Evolutionary conservation across 1,140 invertebrate genomes (phyloP), one percentile per base, ranked within the genome.

Genomic region (Cotesia glomerata): DNA sequence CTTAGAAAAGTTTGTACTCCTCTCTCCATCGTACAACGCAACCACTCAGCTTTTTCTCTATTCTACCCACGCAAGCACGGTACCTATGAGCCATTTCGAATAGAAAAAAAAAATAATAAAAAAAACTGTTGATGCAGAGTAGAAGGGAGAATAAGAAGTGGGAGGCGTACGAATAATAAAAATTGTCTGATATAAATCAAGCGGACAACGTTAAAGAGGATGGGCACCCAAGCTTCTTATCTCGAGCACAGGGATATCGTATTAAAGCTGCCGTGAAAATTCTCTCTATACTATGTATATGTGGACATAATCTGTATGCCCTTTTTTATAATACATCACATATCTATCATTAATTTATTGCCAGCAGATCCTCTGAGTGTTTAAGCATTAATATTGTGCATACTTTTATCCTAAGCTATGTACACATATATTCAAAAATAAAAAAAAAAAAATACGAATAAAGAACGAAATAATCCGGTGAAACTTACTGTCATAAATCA

Each of bases 121-220:
- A 71, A 34, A 65, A 45, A 45, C 39, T 45, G 39, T 45, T 45
- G 39, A 45, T 45, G 39, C 62, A 72, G 65, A 51, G 58, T 45
- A 59, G 58, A 72, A 67, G 49, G 54, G 71, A 73, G 73, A 76
- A 70, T 72, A 71, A 72, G 58, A 63, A 72, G 70, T 71, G 72
- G 76, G 80, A 78, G 75, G 74, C 70, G 71, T 76, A 82, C 80
- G 85, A 87, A 86, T 86, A 86, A 87, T 86, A 87, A 87, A 86
- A 87, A 87, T 87, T 82, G 80, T 71, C 78, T 77, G 73, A 78
- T 83, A 82, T 87, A 87, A 87, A 71, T 86, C 85, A 87, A 78
- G 76, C 80, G 81, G 79, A 80, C 80, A 81, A 79, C 70, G 75
- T 67, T 77, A 74, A 74, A 65, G 80, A 78, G 82, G 81, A 77